Conservation (phyloP, 2,797 vertebrate species). For the Crocidura indochinensis region DNA sequence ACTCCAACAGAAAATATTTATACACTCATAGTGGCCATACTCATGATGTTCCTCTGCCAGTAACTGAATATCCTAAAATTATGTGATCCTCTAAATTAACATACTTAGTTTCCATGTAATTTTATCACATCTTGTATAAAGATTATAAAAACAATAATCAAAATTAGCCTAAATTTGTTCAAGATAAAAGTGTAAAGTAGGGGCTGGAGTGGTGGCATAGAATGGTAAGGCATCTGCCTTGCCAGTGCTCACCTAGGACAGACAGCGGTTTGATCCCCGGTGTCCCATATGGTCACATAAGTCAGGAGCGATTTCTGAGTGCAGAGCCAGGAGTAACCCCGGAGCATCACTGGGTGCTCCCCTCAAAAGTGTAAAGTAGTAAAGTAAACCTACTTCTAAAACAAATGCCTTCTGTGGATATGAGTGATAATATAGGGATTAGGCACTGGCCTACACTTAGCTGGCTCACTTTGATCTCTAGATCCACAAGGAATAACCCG, state of each 20-base stretch:
- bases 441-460: too few relatives aligned
- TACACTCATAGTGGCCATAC: fast-evolving
- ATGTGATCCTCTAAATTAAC: not conserved
- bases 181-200: not conserved
- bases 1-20: conserved; percentile 22
- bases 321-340: too few relatives aligned
- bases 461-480: too few relatives aligned
- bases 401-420: not conserved
- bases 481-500: too few relatives aligned
- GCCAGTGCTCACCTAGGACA: too few relatives aligned
- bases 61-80: conserved; percentile 25
- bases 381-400: conserved; percentile 15
- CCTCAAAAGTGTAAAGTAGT: not conserved
- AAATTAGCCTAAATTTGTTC: conserved; percentile 37
- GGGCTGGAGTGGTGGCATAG: too few relatives aligned
- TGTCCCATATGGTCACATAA: too few relatives aligned
- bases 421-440: not conserved
- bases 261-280: too few relatives aligned
- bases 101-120: conserved; percentile 19
- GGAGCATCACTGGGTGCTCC: too few relatives aligned
- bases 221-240: too few relatives aligned
- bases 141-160: conserved; percentile 32
- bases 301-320: too few relatives aligned
- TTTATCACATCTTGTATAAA: conserved; percentile 22
- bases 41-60: conserved; percentile 22